Percentiles rank a stretch among this genome's conserved stretches.
Conservation (phyloP, 2,888 invertebrate genomes). For the Trachelus iudaicus region DNA sequence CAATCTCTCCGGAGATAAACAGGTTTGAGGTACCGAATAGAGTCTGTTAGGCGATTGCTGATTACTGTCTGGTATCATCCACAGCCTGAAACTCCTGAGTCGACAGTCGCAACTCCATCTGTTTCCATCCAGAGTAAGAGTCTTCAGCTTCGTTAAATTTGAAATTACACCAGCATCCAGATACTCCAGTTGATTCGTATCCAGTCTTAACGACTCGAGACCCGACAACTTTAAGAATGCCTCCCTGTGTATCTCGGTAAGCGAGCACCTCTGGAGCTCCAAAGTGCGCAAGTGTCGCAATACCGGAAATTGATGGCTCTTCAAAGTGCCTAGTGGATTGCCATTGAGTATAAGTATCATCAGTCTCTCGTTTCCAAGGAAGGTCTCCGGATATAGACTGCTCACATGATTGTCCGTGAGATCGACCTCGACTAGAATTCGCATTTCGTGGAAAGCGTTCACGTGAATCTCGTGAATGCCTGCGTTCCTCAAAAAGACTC, state of each 20-base stretch:
- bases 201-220: slow-evolving; percentile 81
- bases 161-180: slow-evolving; percentile 76
- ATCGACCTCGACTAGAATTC: slow-evolving; percentile 88
- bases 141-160: slow-evolving; percentile 82
- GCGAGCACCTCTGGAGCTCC: slow-evolving; percentile 82
- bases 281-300: slow-evolving; percentile 84
- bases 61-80: slow-evolving; percentile 72
- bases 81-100: slow-evolving; percentile 83
- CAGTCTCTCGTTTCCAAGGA: slow-evolving; percentile 85
- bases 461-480: slow-evolving; percentile 81
- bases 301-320: slow-evolving; percentile 83
- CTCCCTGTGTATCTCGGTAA: slow-evolving; percentile 79
- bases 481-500: slow-evolving; percentile 82
- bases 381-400: slow-evolving; percentile 81
- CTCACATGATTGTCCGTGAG: slow-evolving; percentile 84
- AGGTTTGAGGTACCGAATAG: slow-evolving; percentile 79
- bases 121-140: slow-evolving; percentile 84
- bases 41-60: slow-evolving; percentile 73
- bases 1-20: slow-evolving; percentile 78
- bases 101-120: slow-evolving; percentile 93
- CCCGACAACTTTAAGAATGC: slow-evolving; percentile 81
- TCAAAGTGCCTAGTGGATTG: slow-evolving; percentile 81
- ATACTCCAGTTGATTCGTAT: slow-evolving; percentile 81
- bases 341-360: slow-evolving; percentile 82
- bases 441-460: slow-evolving; percentile 88